Evolutionary conservation across 2,797 vertebrate species (phyloP).

Genomic region (Xyrichtys novacula): DNA sequence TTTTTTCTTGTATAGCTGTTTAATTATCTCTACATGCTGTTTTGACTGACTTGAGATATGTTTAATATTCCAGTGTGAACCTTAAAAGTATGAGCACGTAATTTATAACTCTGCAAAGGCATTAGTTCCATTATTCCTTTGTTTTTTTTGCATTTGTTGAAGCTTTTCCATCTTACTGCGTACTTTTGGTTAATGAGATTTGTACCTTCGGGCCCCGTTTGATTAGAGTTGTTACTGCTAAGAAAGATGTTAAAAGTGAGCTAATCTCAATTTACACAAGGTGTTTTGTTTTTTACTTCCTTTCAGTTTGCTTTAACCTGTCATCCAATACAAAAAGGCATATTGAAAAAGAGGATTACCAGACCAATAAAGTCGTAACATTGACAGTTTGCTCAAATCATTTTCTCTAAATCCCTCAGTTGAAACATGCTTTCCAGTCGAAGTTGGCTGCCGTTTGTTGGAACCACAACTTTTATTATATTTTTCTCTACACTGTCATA

Average conservation of each 20-base stretch:
- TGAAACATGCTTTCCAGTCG: background rate
- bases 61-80: slow-evolving; percentile 1
- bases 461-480: background rate
- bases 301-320: slow-evolving; percentile 16
- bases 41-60: slow-evolving; percentile 3
- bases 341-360: slow-evolving; percentile 31
- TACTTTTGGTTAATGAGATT: slow-evolving; percentile 35
- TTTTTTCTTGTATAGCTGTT: too few relatives aligned
- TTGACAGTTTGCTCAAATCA: background rate
- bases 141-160: slow-evolving; percentile 6
- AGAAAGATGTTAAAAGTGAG: slow-evolving; percentile 9
- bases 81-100: background rate
- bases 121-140: background rate
- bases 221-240: slow-evolving; percentile 6
- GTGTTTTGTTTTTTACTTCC: slow-evolving; percentile 12
- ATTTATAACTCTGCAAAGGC: background rate
- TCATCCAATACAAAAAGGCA: background rate
- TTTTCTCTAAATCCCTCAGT: background rate
- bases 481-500: background rate
- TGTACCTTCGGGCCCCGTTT: slow-evolving; percentile 31
- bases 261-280: slow-evolving; percentile 10
- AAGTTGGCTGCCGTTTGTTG: background rate
- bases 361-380: slow-evolving; percentile 18
- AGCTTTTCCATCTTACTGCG: background rate
- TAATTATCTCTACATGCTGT: background rate